Conservation (phyloP, 2,888 invertebrate genomes). For the Nemapogon koenigi region DNA sequence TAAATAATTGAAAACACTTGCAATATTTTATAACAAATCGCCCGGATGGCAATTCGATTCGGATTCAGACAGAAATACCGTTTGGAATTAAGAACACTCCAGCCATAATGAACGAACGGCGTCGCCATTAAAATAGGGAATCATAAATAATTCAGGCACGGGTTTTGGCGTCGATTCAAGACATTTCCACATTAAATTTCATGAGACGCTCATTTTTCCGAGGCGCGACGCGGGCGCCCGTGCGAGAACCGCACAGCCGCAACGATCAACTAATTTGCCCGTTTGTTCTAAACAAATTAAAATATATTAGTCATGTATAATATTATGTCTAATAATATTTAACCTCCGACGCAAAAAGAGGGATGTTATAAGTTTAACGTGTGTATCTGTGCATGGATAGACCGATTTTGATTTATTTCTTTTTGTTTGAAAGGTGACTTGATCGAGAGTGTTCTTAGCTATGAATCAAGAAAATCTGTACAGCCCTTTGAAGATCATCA, state of each 20-base stretch:
- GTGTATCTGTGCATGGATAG: not conserved
- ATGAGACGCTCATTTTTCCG: constrained; percentile 61
- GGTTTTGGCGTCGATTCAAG: constrained; percentile 62
- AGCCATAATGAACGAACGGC: constrained; percentile 51
- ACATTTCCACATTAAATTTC: constrained; percentile 63
- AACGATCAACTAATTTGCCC: constrained; percentile 4
- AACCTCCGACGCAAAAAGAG: not conserved
- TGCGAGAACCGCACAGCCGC: constrained; percentile 20
- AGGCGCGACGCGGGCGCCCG: constrained; percentile 30
- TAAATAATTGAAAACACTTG: no score
- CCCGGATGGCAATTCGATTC: not conserved
- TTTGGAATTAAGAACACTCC: constrained; percentile 55
- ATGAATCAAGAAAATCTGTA: no score
- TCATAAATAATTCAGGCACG: constrained; percentile 59
- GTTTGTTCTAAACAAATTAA: not conserved
- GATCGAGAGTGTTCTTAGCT: no score
- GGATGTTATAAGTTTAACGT: not conserved
- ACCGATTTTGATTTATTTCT: no score
- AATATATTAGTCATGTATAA: not conserved
- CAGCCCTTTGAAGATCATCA: no score
- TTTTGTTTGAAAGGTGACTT: no score
- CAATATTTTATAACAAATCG: no score
- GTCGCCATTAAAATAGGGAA: constrained; percentile 57
- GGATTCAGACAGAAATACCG: constrained; percentile 28
- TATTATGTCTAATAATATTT: not conserved